phyloP scores from a whole-genome alignment of 2,113 vertebrate species.

The Glaucidium brasilianum region DNA sequence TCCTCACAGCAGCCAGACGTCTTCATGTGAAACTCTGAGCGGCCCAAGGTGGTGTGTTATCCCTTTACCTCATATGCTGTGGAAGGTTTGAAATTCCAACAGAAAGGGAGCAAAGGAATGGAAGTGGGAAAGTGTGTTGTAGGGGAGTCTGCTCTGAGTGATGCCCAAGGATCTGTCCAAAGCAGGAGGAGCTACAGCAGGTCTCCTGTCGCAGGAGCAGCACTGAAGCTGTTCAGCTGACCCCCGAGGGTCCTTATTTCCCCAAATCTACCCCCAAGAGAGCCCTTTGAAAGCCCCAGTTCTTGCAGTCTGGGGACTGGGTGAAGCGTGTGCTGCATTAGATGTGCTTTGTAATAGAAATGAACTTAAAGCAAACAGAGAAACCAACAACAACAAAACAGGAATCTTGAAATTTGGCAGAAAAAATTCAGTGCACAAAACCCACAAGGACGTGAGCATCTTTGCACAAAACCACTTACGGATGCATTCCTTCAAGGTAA shows the following conservation, averaged over 20 bases:
- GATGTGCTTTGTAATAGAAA: background rate
- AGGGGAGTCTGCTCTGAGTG: background rate
- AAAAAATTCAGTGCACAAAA: background rate
- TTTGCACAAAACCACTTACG: background rate
- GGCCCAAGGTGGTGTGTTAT: background rate
- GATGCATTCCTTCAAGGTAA: constrained; percentile 13
- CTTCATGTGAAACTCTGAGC: rapidly evolving
- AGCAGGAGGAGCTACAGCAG: background rate
- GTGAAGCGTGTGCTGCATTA: background rate
- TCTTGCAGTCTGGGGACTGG: background rate
- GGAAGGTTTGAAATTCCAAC: background rate
- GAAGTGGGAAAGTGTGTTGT: background rate
- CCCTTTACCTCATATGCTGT: rapidly evolving
- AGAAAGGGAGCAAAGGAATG: background rate
- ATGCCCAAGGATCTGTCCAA: background rate
- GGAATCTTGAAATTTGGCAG: background rate
- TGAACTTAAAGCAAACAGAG: background rate
- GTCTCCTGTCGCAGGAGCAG: background rate
- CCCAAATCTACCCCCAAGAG: background rate
- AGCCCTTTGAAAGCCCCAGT: background rate
- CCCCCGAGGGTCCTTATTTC: background rate
- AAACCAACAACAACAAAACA: background rate
- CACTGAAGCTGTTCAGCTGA: background rate
- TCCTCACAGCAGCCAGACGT: background rate
- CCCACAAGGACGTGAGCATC: background rate